These are phyloP conservation scores for Drosophila anceps DNA, from an alignment of 2,888 invertebrate genomes.

Conservation along the genomic window DNA sequence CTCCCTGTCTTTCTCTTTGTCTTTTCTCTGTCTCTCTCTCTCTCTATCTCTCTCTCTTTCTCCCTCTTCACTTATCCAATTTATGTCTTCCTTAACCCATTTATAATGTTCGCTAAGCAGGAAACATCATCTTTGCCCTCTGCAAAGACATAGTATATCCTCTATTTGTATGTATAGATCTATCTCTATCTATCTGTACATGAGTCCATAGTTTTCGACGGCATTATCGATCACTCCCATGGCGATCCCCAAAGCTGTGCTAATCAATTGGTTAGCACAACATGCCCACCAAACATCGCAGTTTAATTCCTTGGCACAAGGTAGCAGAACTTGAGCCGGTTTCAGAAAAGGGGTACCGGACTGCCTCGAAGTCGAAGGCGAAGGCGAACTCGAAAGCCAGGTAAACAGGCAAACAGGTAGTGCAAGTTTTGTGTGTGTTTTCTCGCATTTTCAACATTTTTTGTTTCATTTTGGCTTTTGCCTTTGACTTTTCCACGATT, in stretches of 20 bases:
- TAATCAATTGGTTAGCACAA: conserved; percentile 57
- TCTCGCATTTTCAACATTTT: not conserved
- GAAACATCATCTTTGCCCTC: not conserved
- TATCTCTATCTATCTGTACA: not conserved
- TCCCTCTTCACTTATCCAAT: not conserved
- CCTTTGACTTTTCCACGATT: conserved; percentile 69
- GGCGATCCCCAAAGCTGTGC: conserved; percentile 5
- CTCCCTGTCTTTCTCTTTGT: not conserved
- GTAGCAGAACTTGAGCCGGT: conserved; percentile 5
- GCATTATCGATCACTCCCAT: conserved; percentile 8
- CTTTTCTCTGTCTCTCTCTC: not conserved
- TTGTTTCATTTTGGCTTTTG: conserved; percentile 28
- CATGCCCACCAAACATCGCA: conserved; percentile 60
- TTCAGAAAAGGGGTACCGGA: not conserved
- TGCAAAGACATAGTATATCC: not conserved
- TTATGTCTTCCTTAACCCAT: not conserved
- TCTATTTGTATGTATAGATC: not conserved
- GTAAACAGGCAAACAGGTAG: conserved; percentile 29
- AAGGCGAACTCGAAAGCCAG: conserved; percentile 16
- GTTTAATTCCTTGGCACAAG: conserved; percentile 2
- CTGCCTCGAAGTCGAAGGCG: not conserved
- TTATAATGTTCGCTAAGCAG: not conserved
- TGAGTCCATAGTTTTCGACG: not conserved
- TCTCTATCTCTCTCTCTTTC: not conserved
- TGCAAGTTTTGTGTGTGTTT: not conserved